A percentile compares a stretch with the other conserved stretches of the same genome.
These are phyloP conservation scores for Venustoraphidia nigricollis DNA, from an alignment of 2,888 invertebrate species.

Conservation along the genomic window DNA sequence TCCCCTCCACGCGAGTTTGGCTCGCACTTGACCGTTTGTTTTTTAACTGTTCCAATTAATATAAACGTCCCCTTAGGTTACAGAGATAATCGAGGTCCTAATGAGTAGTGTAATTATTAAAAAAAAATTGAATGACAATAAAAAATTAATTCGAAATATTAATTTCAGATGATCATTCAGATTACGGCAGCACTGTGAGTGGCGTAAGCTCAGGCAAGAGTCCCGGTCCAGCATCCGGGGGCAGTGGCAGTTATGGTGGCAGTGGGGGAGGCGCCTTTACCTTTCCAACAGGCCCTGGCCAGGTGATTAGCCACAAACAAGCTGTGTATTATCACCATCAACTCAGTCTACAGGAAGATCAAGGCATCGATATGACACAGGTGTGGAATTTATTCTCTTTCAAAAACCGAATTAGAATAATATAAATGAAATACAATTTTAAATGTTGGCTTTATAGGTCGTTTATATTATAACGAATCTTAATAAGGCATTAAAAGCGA, in stretches of 20 bases:
- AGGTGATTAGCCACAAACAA: slow-evolving; percentile 58
- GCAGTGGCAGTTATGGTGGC: slow-evolving; percentile 6
- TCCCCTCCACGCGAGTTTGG: too few relatives aligned
- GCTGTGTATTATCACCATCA: slow-evolving; percentile 71
- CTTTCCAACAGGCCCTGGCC: slow-evolving; percentile 47
- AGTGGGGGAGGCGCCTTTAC: slow-evolving; percentile 42
- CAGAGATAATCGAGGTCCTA: too few relatives aligned
- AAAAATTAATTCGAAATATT: background rate
- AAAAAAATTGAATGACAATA: background rate
- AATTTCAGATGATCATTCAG: slow-evolving; percentile 48
- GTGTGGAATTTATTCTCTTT: slow-evolving; percentile 22
- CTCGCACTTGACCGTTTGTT: too few relatives aligned
- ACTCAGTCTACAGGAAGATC: slow-evolving; percentile 69
- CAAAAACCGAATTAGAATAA: background rate
- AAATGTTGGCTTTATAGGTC: too few relatives aligned
- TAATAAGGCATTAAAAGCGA: too few relatives aligned
- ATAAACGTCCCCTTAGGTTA: too few relatives aligned
- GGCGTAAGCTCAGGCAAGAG: slow-evolving; percentile 47
- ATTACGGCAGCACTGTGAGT: slow-evolving; percentile 46
- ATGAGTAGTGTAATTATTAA: too few relatives aligned
- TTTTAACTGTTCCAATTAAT: too few relatives aligned
- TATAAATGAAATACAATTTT: too few relatives aligned
- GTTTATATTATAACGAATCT: too few relatives aligned
- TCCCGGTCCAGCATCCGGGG: slow-evolving; percentile 40
- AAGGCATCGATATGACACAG: slow-evolving; percentile 79